Evolutionary conservation across 1,140 invertebrate species (phyloP), one percentile per base, ranked within the genome.

Genomic region (silkworm (Bombyx mori)): DNA sequence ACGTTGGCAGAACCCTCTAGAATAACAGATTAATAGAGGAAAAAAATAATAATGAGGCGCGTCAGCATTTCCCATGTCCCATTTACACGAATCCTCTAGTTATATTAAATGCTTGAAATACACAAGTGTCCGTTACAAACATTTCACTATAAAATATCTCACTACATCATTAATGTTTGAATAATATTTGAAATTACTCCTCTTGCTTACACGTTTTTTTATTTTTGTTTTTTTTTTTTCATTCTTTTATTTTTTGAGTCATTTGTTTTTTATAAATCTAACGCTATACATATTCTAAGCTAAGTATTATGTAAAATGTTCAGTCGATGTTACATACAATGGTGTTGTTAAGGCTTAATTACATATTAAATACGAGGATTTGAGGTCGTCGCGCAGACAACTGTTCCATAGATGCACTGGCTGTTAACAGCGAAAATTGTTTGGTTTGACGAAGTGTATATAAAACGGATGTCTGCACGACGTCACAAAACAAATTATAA

Each of bases 271-370:
- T 63, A 65, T 65, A 68, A 66, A 35, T 35, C 48, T 60, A 61
- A 58, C 42, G 7, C 68, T 73, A 60, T 62, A 62, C 65, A 68
- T 67, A 56, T 58, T 66, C 73, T 80, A 82, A 74, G 66, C 71
- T 82, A 79, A 51, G 75, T 44, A 18, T 35, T 84, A 86, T 70
- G 73, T 82, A 86, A 84, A 82, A 82, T 83, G 80, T 85, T 85
- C 83, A 87, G 83, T 87, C 83, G 68, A 85, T 82, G 82, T 87
- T 84, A 83, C 77, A 85, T 86, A 85, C 79, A 85, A 82, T 82
- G 79, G 79, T 82, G 74, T 82, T 18, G 12, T 81, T 71, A 79
- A 69, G 71, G 72, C 58, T 79, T 75, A 76, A 77, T 58, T 60
- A 72, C 69, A 65, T 57, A 67, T 69, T 70, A 61, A 55, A 61